Evolutionary conservation across 2,797 vertebrate species (phyloP).

Genomic region (Australoheros facetus): DNA sequence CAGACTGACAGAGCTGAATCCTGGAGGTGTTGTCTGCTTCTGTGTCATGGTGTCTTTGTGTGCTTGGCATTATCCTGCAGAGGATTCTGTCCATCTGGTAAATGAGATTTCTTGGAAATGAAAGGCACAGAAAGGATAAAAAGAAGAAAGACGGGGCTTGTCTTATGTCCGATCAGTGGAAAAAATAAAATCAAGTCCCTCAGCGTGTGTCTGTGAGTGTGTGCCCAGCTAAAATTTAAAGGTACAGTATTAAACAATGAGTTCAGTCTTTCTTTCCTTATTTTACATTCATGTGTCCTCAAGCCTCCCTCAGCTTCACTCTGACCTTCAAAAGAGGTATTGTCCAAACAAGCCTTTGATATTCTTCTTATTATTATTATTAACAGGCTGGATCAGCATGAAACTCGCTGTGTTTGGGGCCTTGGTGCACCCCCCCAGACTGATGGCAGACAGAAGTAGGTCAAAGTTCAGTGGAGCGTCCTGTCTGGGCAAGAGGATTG

Average conservation of each 20-base stretch:
- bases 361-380: slow-evolving; percentile 57
- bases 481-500: slow-evolving; percentile 66
- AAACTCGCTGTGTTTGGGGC: slow-evolving; percentile 46
- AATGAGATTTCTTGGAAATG: slow-evolving; percentile 64
- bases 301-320: slow-evolving; percentile 49
- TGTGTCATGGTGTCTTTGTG: slow-evolving; percentile 61
- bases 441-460: slow-evolving; percentile 69
- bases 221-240: slow-evolving; percentile 43
- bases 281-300: slow-evolving; percentile 43
- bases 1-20: slow-evolving; percentile 34
- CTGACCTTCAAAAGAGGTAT: slow-evolving; percentile 63
- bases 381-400: slow-evolving; percentile 44
- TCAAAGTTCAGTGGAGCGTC: slow-evolving; percentile 79
- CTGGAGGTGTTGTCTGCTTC: slow-evolving; percentile 44
- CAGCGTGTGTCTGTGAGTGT: slow-evolving; percentile 22
- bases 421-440: slow-evolving; percentile 32
- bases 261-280: slow-evolving; percentile 34
- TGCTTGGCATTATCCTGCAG: slow-evolving; percentile 58
- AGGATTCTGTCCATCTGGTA: slow-evolving; percentile 71
- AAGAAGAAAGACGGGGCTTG: slow-evolving; percentile 43
- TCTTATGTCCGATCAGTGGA: slow-evolving; percentile 58
- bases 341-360: slow-evolving; percentile 66
- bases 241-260: slow-evolving; percentile 46
- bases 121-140: slow-evolving; percentile 39
- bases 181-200: slow-evolving; percentile 62